phyloP scores from a whole-genome alignment of 2,113 vertebrate species.

The Sylvia atricapilla region DNA sequence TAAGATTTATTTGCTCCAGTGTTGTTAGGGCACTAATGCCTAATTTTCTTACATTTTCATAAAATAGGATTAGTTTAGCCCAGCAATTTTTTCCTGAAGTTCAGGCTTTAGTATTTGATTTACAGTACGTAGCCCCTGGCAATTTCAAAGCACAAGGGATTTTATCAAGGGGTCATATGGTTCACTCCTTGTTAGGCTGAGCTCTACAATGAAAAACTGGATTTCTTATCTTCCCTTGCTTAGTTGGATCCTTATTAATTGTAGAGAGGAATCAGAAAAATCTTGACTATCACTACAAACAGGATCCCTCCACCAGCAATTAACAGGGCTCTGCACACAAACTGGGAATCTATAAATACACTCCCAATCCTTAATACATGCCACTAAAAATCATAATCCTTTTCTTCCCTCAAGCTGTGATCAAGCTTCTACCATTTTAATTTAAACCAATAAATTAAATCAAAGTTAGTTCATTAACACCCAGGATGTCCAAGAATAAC shows the following conservation, averaged over 20 bases:
- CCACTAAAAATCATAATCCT: background rate
- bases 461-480: background rate
- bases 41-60: background rate
- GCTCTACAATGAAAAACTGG: background rate
- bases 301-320: background rate
- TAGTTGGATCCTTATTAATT: background rate
- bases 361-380: background rate
- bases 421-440: background rate
- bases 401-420: background rate
- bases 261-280: background rate
- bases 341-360: background rate
- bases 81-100: background rate
- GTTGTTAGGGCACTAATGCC: background rate
- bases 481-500: background rate
- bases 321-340: background rate
- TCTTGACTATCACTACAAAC: background rate
- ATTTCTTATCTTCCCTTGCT: background rate
- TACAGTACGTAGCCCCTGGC: background rate
- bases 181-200: background rate
- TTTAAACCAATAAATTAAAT: background rate
- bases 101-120: background rate
- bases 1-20: background rate
- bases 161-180: background rate
- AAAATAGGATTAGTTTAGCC: background rate
- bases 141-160: background rate